These are phyloP conservation scores for Neolamprologus sp. DNA, from an alignment of 2,113 vertebrate genomes.

Conservation along the genomic window DNA sequence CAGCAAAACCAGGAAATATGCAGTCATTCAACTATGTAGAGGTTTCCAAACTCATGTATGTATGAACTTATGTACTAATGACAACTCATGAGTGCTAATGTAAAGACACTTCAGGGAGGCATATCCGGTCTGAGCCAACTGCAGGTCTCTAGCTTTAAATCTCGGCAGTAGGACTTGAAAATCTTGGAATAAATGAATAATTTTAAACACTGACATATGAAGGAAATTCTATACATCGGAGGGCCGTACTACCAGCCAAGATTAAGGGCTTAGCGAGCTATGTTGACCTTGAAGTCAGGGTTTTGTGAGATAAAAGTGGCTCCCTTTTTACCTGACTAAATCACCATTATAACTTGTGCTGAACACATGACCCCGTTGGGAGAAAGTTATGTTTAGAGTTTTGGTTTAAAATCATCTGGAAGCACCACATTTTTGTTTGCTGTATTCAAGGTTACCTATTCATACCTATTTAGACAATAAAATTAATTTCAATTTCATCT, in stretches of 20 bases:
- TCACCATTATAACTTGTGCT: not conserved
- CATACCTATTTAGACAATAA: not conserved
- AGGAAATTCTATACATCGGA: not conserved
- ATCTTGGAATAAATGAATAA: not conserved
- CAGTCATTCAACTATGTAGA: not conserved
- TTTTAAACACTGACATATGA: not conserved
- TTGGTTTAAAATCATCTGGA: not conserved
- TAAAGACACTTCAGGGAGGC: not conserved
- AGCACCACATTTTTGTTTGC: not conserved
- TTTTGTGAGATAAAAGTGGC: not conserved
- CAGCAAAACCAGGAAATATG: not conserved
- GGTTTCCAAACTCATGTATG: not conserved
- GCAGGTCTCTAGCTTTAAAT: not conserved
- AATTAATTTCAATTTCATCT: not conserved
- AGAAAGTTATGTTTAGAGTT: not conserved
- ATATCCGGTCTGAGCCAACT: not conserved
- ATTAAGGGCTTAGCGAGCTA: not conserved
- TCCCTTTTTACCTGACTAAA: not conserved
- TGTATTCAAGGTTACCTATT: not conserved
- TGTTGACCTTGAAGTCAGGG: not conserved
- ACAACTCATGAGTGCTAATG: not conserved
- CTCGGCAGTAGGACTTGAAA: not conserved
- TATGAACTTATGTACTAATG: not conserved
- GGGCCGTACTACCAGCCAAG: not conserved
- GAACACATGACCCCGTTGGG: not conserved